phyloP scores from a whole-genome alignment of 2,888 invertebrate genomes.

The Drosophila nr. perissopoda region DNA sequence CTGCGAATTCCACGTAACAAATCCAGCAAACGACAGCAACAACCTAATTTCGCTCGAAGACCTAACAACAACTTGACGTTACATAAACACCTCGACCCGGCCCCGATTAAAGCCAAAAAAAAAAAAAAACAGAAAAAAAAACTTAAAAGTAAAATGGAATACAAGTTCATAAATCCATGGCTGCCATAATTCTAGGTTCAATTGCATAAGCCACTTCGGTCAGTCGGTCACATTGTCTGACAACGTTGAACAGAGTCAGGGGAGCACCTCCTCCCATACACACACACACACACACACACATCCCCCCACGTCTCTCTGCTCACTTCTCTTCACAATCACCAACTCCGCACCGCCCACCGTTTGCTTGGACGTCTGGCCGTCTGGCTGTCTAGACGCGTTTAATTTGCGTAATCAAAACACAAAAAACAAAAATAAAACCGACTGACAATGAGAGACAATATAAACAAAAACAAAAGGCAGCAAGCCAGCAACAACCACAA shows the following conservation, averaged over 20 bases:
- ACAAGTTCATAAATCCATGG: conserved; percentile 22
- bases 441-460: conserved; percentile 64
- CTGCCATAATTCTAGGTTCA: conserved; percentile 51
- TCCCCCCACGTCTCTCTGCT: neutral
- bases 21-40: conserved; percentile 30
- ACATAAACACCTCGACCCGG: conserved; percentile 39
- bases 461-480: conserved; percentile 36
- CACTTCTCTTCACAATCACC: neutral
- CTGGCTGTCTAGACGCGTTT: conserved; percentile 67
- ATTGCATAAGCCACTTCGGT: conserved; percentile 55
- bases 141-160: neutral
- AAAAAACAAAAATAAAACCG: conserved; percentile 51
- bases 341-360: conserved; percentile 26
- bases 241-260: neutral
- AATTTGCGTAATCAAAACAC: conserved; percentile 79
- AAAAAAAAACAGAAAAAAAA: neutral
- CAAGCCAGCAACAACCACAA: conserved; percentile 28
- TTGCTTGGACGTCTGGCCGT: conserved; percentile 58
- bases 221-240: conserved; percentile 60
- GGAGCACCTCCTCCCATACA: neutral
- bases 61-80: conserved; percentile 29
- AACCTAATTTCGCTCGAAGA: conserved; percentile 19
- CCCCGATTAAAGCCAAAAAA: conserved; percentile 19
- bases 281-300: neutral
- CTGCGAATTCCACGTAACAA: conserved; percentile 59